A percentile compares a stretch with the other conserved stretches of the same genome.
These are phyloP conservation scores for Onychostoma macrolepis DNA, from an alignment of 2,113 vertebrate species.

Conservation along the genomic window DNA sequence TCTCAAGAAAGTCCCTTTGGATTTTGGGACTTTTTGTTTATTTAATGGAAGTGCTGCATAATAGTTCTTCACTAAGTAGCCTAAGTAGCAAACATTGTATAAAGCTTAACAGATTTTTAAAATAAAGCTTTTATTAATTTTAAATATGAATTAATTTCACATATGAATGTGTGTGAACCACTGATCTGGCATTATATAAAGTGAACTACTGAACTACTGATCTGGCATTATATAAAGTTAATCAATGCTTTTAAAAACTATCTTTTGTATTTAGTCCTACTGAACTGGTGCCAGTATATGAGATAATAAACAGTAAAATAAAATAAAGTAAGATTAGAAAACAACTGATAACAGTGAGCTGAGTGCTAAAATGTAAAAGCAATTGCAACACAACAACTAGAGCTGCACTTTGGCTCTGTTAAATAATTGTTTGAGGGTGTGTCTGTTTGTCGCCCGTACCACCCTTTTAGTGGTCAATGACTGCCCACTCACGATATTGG, in stretches of 20 bases:
- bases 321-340: background rate
- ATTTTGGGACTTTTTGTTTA: background rate
- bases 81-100: background rate
- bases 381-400: background rate
- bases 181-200: background rate
- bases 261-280: background rate
- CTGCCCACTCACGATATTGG: constrained; percentile 12
- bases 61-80: background rate
- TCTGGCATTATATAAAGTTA: background rate
- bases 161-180: background rate
- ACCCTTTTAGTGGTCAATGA: constrained; percentile 51
- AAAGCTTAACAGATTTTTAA: background rate
- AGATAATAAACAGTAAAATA: constrained; percentile 21
- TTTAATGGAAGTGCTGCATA: background rate
- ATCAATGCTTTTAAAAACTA: background rate
- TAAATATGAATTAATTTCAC: background rate
- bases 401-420: constrained; percentile 13
- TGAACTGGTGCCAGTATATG: background rate
- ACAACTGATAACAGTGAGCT: background rate
- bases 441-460: constrained; percentile 40
- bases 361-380: background rate
- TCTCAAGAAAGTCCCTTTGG: background rate
- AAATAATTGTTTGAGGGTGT: constrained; percentile 14
- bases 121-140: background rate
- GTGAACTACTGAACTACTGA: background rate